Evolutionary conservation across 2,797 vertebrate genomes (phyloP).

Genomic region (Chelidonichthys spinosus): DNA sequence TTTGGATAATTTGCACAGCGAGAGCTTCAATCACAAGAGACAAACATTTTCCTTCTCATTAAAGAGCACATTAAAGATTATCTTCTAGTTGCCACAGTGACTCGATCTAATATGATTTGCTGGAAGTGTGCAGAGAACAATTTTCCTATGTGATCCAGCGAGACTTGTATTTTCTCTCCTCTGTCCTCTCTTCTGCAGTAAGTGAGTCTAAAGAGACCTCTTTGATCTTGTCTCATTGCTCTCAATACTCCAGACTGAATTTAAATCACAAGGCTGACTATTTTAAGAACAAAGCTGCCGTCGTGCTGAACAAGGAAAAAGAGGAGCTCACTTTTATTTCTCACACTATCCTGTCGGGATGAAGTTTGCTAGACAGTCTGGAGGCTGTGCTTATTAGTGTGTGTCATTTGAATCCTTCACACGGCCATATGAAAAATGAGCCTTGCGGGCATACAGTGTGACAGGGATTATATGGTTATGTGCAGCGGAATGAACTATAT

Average conservation of each 20-base stretch:
- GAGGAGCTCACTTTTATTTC: slow-evolving; percentile 64
- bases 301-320: slow-evolving; percentile 73
- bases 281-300: slow-evolving; percentile 82
- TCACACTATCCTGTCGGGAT: slow-evolving; percentile 52
- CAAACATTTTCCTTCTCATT: slow-evolving; percentile 85
- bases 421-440: slow-evolving; percentile 12
- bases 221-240: slow-evolving; percentile 83
- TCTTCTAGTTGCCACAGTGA: slow-evolving; percentile 76
- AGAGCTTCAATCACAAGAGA: slow-evolving; percentile 82
- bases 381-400: slow-evolving; percentile 51
- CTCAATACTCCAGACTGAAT: slow-evolving; percentile 79
- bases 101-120: slow-evolving; percentile 81
- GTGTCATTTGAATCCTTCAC: slow-evolving; percentile 36
- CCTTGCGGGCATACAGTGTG: neutral
- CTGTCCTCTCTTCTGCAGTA: slow-evolving; percentile 68
- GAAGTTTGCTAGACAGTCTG: slow-evolving; percentile 47
- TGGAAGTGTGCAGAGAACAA: slow-evolving; percentile 73
- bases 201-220: slow-evolving; percentile 82
- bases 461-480: neutral
- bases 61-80: slow-evolving; percentile 81
- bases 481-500: neutral
- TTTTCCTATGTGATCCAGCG: slow-evolving; percentile 77
- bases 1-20: slow-evolving; percentile 81
- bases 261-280: slow-evolving; percentile 79
- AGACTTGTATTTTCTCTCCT: slow-evolving; percentile 71